These are phyloP conservation scores for Fragum fragum DNA, from an alignment of 2,888 invertebrate genomes.

Conservation along the genomic window DNA sequence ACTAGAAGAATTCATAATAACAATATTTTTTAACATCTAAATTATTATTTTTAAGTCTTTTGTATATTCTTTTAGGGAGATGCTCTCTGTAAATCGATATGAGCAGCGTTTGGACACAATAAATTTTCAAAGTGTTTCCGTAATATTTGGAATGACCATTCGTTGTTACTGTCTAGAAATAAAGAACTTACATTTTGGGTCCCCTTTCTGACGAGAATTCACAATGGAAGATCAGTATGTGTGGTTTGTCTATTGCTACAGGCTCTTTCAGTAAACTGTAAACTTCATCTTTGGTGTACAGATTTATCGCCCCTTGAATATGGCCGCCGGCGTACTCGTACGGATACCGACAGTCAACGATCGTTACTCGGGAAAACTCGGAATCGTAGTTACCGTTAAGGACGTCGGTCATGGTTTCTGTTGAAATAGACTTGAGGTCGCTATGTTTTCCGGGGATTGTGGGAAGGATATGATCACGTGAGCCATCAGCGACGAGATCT, in stretches of 20 bases:
- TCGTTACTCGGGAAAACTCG: constrained; percentile 40
- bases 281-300: constrained; percentile 60
- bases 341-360: constrained; percentile 60
- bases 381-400: constrained; percentile 40
- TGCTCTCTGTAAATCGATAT: not conserved
- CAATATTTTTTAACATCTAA: too few relatives aligned
- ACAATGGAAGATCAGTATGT: constrained; percentile 68
- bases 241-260: constrained; percentile 42
- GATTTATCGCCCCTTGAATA: constrained; percentile 50
- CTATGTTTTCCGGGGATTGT: constrained; percentile 74
- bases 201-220: constrained; percentile 67
- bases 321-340: constrained; percentile 62
- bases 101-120: not conserved
- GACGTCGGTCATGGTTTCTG: constrained; percentile 66
- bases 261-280: constrained; percentile 34
- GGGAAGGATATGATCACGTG: constrained; percentile 74
- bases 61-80: too few relatives aligned
- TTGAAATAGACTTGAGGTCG: constrained; percentile 80
- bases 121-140: not conserved
- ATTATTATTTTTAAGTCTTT: too few relatives aligned
- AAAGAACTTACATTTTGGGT: constrained; percentile 58
- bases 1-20: too few relatives aligned
- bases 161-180: not conserved
- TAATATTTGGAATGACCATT: not conserved
- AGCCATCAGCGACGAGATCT: constrained; percentile 58